phyloP scores from a whole-genome alignment of 2,888 invertebrate genomes.

The Panorpa germanica region DNA sequence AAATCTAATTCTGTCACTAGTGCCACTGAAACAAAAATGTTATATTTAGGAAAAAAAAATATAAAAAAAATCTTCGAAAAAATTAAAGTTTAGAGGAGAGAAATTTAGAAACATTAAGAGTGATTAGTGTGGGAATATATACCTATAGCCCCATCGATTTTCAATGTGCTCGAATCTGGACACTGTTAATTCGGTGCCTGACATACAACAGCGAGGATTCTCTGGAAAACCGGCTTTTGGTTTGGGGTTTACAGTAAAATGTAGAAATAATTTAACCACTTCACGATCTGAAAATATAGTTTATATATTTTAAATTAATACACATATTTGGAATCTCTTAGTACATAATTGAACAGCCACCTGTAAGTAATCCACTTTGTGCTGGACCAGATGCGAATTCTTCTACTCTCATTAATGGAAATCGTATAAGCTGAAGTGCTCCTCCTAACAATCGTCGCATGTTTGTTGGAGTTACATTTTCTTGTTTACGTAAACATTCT shows the following conservation, averaged over 20 bases:
- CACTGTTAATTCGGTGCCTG: conserved; percentile 58
- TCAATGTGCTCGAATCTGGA: conserved; percentile 59
- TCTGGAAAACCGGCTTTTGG: conserved; percentile 52
- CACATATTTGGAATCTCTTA: too few species aligned
- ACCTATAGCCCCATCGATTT: conserved; percentile 72
- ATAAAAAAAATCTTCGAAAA: too few species aligned
- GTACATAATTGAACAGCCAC: too few species aligned
- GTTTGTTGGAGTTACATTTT: conserved; percentile 44
- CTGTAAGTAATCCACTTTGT: conserved; percentile 52
- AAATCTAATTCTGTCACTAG: conserved; percentile 64
- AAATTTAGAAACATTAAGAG: too few species aligned
- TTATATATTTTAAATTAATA: too few species aligned
- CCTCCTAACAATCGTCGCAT: conserved; percentile 47
- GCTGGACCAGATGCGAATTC: conserved; percentile 66
- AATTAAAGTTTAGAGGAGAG: too few species aligned
- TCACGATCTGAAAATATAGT: conserved; percentile 62
- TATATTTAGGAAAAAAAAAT: too few species aligned
- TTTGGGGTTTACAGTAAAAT: conserved; percentile 57
- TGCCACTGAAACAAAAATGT: too few species aligned
- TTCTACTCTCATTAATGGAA: conserved; percentile 70
- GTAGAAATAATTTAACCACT: conserved; percentile 50
- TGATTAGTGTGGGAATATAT: too few species aligned
- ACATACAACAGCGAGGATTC: conserved; percentile 55
- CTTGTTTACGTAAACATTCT: conserved; percentile 47
- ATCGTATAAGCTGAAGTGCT: conserved; percentile 53